Evolutionary conservation across 1,140 invertebrate genomes (phyloP), one percentile per base, ranked within the genome.

Genomic region (Thalassaphorura encarpata): DNA sequence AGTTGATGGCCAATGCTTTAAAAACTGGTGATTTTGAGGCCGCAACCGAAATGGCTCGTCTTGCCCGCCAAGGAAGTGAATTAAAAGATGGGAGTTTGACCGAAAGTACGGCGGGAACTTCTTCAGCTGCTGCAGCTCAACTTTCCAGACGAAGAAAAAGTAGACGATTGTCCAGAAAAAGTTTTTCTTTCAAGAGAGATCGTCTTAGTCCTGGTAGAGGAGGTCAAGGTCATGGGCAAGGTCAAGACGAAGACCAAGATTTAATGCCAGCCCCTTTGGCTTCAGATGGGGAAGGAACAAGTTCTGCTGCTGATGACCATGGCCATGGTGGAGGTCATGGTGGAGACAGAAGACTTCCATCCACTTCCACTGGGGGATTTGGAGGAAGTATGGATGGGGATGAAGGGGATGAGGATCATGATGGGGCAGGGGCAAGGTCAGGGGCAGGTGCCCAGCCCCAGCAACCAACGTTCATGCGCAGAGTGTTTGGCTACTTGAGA

Each of bases 1-100:
- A 88, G 84, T 75, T 89, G 69, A 77, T 89, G 76, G 83, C 79
- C 68, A 80, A 83, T 68, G 80, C 83, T 58, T 76, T 88, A 75
- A 87, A 86, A 79, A 85, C 83, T 3, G 48, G 48, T 66, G 84
- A 87, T 74, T 76, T 87, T 70, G 77, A 78, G 68, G 78, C 78
- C 54, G 82, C 83, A 40, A 78, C 84, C 58, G 76, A 80, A 72
- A 72, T 78, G 60, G 72, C 70, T 16, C 52, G 64, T 52, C 53
- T 68, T 46, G 67, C 67, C 0, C 49, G 68, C 33, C 57, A 66
- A 40, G 63, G 60, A 13, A 63, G 63, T 55, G 60, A 58, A 45
- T 36, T 29, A 21, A 33, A 51, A 40, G 62, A 61, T 16, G 54
- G 42, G 2, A 64, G 63, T 52, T 36, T 58, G 16, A 59, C 59